Percentiles rank a stretch among this genome's conserved stretches.
These are phyloP conservation scores for Melanotaenia duboulayi DNA, from an alignment of 2,113 vertebrate species.

Conservation along the genomic window DNA sequence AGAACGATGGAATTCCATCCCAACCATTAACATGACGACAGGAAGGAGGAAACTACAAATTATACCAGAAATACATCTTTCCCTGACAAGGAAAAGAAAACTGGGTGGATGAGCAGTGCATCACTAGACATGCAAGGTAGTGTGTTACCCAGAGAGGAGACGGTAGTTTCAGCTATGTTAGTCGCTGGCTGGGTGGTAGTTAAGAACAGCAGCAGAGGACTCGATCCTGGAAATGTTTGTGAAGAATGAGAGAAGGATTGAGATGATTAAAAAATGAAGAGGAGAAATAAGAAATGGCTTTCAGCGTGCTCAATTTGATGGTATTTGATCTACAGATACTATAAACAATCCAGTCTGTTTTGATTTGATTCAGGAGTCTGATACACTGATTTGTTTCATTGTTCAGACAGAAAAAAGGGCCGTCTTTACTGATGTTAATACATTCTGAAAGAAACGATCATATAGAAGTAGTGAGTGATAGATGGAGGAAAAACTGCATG, in stretches of 20 bases:
- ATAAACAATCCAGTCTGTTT: too few relatives aligned
- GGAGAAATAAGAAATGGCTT: not conserved
- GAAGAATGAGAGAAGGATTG: too few relatives aligned
- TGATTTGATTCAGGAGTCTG: too few relatives aligned
- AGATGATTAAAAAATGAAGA: not conserved
- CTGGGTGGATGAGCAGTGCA: not conserved
- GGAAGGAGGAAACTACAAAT: too few relatives aligned
- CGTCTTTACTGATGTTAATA: too few relatives aligned
- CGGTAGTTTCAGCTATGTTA: constrained; percentile 37
- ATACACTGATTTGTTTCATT: too few relatives aligned
- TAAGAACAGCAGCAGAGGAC: constrained; percentile 3
- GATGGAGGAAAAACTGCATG: not conserved
- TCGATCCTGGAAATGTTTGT: constrained; percentile 18
- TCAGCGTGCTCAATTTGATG: not conserved
- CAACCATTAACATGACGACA: too few relatives aligned
- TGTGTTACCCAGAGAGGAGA: constrained; percentile 48
- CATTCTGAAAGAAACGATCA: too few relatives aligned
- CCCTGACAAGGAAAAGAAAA: not conserved
- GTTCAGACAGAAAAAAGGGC: too few relatives aligned
- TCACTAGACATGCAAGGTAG: not conserved
- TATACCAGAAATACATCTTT: too few relatives aligned
- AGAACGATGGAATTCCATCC: too few relatives aligned
- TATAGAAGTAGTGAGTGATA: too few relatives aligned
- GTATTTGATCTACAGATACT: not conserved
- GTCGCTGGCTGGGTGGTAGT: constrained; percentile 42